A percentile compares a stretch with the other conserved stretches of the same genome.
These are phyloP conservation scores for Anomalospiza imberbis DNA, from an alignment of 2,797 vertebrate genomes.

Conservation along the genomic window DNA sequence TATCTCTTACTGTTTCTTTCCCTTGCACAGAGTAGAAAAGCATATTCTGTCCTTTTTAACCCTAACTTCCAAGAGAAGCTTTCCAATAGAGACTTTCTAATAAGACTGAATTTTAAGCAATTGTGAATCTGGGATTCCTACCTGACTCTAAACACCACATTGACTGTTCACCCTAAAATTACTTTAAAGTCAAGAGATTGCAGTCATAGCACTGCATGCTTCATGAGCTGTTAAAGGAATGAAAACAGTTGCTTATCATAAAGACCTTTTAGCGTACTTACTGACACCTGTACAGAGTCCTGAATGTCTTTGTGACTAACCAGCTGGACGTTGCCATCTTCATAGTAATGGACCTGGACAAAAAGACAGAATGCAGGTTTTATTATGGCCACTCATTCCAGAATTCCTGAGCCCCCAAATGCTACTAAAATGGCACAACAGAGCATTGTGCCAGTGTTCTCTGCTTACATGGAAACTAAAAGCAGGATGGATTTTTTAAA, in stretches of 20 bases:
- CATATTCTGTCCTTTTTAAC: neutral
- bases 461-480: conserved; percentile 30
- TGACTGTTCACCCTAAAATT: neutral
- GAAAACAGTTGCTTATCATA: neutral
- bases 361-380: neutral
- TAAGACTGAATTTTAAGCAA: neutral
- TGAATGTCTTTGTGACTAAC: conserved; percentile 95
- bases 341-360: conserved; percentile 93
- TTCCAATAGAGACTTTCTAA: neutral
- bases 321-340: conserved; percentile 94
- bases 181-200: neutral
- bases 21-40: neutral
- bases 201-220: neutral
- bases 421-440: neutral
- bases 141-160: neutral
- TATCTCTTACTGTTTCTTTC: neutral
- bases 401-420: neutral
- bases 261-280: conserved; percentile 73
- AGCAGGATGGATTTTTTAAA: conserved; percentile 34
- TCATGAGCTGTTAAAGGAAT: neutral
- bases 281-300: conserved; percentile 84
- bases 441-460: neutral
- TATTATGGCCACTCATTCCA: neutral
- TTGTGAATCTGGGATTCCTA: neutral
- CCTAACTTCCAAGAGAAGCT: neutral